These are phyloP conservation scores for Chelon auratus DNA, from an alignment of 2,797 vertebrate species.

Conservation along the genomic window DNA sequence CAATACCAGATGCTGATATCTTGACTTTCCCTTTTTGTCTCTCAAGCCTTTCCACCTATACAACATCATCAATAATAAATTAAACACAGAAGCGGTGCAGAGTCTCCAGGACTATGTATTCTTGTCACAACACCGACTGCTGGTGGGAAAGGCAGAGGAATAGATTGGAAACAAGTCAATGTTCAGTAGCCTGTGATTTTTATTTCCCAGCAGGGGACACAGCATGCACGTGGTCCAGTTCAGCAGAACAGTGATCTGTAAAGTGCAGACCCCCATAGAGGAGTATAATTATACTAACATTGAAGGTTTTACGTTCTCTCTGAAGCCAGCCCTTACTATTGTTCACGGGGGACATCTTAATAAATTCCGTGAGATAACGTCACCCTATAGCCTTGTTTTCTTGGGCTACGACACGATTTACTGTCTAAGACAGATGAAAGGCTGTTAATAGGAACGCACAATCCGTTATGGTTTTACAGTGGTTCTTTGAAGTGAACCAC, in stretches of 20 bases:
- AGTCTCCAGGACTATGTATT: constrained; percentile 45
- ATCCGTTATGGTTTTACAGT: constrained; percentile 18
- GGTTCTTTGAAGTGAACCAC: constrained; percentile 42
- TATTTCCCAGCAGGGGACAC: constrained; percentile 56
- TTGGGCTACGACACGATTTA: constrained; percentile 61
- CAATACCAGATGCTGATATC: constrained; percentile 12
- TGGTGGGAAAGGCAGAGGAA: constrained; percentile 60
- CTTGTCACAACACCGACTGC: constrained; percentile 62
- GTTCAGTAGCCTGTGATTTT: constrained; percentile 72
- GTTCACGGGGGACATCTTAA: constrained; percentile 38
- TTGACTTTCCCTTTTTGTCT: constrained; percentile 12
- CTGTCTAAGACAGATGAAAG: constrained; percentile 74
- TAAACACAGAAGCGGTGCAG: constrained; percentile 37
- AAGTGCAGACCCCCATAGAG: constrained; percentile 38
- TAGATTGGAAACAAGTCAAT: constrained; percentile 72
- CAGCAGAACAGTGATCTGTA: constrained; percentile 37
- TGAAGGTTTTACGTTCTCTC: constrained; percentile 31
- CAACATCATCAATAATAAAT: constrained; percentile 51
- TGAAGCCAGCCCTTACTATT: constrained; percentile 21
- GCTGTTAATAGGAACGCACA: constrained; percentile 65
- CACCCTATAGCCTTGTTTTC: constrained; percentile 32
- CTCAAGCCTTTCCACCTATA: constrained; percentile 13
- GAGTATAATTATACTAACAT: constrained; percentile 60
- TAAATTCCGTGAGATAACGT: constrained; percentile 56
- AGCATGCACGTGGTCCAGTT: constrained; percentile 34